phyloP scores from a whole-genome alignment of 2,888 invertebrate genomes.

The Limnephilus auricula region DNA sequence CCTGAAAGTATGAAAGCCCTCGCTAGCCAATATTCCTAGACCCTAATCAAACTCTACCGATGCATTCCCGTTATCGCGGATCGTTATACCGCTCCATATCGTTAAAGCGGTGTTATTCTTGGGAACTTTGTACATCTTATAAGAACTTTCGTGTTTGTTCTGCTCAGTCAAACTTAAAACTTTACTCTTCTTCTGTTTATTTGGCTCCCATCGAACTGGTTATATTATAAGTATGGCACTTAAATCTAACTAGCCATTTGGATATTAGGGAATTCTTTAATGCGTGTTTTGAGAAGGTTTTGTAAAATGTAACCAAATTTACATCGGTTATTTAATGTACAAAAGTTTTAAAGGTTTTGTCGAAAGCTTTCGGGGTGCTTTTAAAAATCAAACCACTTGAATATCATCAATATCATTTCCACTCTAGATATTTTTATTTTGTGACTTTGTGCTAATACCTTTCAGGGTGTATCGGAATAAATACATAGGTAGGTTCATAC shows the following conservation, averaged over 20 bases:
- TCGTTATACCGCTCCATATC: constrained; percentile 66
- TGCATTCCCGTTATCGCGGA: constrained; percentile 65
- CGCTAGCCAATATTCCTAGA: constrained; percentile 53
- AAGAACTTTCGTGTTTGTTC: constrained; percentile 63
- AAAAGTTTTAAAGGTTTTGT: background rate
- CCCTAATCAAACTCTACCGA: constrained; percentile 57
- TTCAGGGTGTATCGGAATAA: no score
- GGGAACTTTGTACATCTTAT: constrained; percentile 65
- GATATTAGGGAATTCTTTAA: constrained; percentile 7
- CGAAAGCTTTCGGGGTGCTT: background rate
- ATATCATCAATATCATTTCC: background rate
- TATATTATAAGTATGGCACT: constrained; percentile 54
- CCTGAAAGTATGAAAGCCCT: constrained; percentile 5
- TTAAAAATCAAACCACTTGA: background rate
- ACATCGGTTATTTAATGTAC: background rate
- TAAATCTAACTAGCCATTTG: constrained; percentile 52
- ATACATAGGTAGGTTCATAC: no score
- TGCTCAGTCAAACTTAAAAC: constrained; percentile 58
- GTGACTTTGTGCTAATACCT: no score
- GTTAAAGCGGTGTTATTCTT: constrained; percentile 64
- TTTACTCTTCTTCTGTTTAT: constrained; percentile 52
- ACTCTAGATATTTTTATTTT: background rate
- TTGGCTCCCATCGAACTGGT: constrained; percentile 56
- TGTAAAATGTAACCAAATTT: background rate
- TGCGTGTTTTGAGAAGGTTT: background rate